Percentiles rank a stretch among this genome's conserved stretches.
Conservation (phyloP, 2,113 vertebrate species). For the Platycercus adscitus region DNA sequence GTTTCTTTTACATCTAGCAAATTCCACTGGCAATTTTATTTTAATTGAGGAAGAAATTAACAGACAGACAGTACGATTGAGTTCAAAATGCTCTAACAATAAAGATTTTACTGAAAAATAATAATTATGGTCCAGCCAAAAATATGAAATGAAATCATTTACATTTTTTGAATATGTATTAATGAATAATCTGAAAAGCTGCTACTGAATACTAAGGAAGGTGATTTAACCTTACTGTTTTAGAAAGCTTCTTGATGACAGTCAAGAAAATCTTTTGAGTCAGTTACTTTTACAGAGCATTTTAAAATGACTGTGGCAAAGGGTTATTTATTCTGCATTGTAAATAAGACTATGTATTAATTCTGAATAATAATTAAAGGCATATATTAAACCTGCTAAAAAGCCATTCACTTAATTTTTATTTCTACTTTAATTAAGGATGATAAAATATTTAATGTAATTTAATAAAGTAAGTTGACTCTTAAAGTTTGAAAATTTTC, state of each 20-base stretch:
- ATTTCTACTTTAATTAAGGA: background rate
- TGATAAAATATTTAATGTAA: background rate
- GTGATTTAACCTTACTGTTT: background rate
- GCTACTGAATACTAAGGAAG: background rate
- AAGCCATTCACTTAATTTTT: background rate
- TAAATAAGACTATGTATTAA: background rate
- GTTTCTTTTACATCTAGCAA: constrained; percentile 31
- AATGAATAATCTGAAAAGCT: background rate
- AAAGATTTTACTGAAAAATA: constrained; percentile 22
- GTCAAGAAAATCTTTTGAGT: background rate
- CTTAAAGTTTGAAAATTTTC: background rate
- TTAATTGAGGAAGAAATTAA: constrained; percentile 47
- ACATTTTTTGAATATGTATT: background rate
- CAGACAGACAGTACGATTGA: background rate
- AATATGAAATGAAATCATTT: background rate
- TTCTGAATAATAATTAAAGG: background rate
- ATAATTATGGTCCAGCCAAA: background rate
- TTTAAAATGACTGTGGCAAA: background rate
- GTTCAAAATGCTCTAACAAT: constrained; percentile 32
- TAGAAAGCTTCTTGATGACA: background rate
- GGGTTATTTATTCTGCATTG: background rate
- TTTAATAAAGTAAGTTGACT: background rate
- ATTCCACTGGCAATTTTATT: constrained; percentile 28
- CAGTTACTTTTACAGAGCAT: background rate
- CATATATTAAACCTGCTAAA: background rate